Conservation (phyloP, 2,888 invertebrate genomes). For the Apomyelois bistriatella region DNA sequence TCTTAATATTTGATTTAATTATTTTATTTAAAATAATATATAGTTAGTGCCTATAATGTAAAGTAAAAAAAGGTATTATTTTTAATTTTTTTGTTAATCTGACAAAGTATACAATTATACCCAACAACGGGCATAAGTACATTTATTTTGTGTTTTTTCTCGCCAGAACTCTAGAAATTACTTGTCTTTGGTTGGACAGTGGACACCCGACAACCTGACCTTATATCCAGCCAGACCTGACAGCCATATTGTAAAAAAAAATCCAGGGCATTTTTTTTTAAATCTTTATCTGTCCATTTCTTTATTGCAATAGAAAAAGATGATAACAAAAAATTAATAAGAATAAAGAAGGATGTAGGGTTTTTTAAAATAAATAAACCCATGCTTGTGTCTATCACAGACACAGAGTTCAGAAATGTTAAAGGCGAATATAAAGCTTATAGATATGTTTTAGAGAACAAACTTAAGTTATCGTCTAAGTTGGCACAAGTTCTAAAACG, state of each 20-base stretch:
- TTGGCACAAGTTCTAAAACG: conserved; percentile 9
- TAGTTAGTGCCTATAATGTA: too few relatives aligned
- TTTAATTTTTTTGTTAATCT: too few relatives aligned
- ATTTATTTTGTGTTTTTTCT: too few relatives aligned
- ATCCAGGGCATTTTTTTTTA: neutral
- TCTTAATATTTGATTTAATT: too few relatives aligned
- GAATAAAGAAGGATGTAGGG: too few relatives aligned
- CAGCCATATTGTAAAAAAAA: neutral
- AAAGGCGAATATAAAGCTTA: neutral
- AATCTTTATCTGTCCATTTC: neutral
- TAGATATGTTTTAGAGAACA: neutral
- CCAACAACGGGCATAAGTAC: too few relatives aligned
- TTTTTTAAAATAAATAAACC: too few relatives aligned
- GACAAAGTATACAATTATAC: too few relatives aligned
- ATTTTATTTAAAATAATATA: too few relatives aligned
- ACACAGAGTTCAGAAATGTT: neutral
- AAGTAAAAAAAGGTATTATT: too few relatives aligned
- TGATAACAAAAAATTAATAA: too few relatives aligned
- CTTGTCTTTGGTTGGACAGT: neutral
- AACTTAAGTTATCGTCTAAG: neutral
- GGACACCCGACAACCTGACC: neutral
- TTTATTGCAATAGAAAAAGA: neutral
- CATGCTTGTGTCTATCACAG: too few relatives aligned
- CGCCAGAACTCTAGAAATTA: neutral
- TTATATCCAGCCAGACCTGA: neutral